Base-by-base conservation (phyloP, 2,888 invertebrate species). In the Exephanes ischioxanthus region DNA sequence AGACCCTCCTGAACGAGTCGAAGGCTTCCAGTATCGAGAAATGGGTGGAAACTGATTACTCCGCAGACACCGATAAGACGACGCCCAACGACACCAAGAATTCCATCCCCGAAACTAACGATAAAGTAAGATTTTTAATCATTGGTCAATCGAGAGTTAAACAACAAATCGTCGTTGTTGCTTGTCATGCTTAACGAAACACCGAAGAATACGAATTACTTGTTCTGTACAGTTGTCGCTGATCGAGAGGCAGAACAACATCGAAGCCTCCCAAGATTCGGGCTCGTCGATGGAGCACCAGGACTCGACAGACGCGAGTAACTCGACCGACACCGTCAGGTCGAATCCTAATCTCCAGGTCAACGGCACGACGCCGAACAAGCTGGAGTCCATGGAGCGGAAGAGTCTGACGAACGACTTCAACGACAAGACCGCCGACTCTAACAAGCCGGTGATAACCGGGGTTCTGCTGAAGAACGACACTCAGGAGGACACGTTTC, bases 381-480 rank as follows among this genome's bases (percentile, higher is more conserved):
- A 92, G 58, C 82, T 90, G 22, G 91, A 91, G 61, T 83, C 86
- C 5, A 90, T 88, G 87, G 91, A 92, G 80, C 90, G 90, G 58
- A 91, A 91, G 63, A 88, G 88, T 26, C 41, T 91, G 83, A 89
- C 95, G 3, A 94, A 95, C 88, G 95, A 95, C 87, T 95, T 95
- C 9, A 89, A 95, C n/a, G 94, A 95, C 3, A 94, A 94, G 51
- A 94, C 94, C 5, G 94, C 94, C 0, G 95, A 95, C 80, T 94
- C 95, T 19, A 95, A 95, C 86, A 96, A 96, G 87, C 97, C 97
- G 4, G 95, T 96, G 45, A 96, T 97, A 68, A 97, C 96, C 55
- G 96, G 97, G 0, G 97, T 96, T 0, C 95, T 97, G 63, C 95
- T 96, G 87, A 97, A 97, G 88, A 95, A 96, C 91, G 95, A 96